Evolutionary conservation across 1,140 invertebrate genomes (phyloP).

Genomic region (Holcopasites calliopsidis): DNA sequence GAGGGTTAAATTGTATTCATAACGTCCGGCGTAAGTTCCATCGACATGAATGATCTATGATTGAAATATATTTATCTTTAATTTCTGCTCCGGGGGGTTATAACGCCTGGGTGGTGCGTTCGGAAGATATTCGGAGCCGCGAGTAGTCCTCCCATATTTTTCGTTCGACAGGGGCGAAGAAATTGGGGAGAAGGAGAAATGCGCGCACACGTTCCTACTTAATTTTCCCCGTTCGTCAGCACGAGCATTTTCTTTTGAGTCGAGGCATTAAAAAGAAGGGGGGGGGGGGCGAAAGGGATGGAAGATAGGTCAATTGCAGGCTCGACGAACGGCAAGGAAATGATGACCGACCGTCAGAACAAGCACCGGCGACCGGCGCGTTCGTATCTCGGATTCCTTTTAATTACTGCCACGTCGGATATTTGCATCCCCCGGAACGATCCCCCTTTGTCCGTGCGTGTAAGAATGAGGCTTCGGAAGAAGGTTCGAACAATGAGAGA

Average conservation of each 20-base stretch:
- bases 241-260: conserved; percentile 3
- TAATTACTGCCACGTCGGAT: conserved; percentile 41
- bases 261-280: conserved; percentile 14
- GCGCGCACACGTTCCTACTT: not conserved
- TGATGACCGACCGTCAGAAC: conserved; percentile 25
- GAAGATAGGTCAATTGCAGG: conserved; percentile 41
- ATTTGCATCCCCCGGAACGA: conserved; percentile 28
- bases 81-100: not conserved
- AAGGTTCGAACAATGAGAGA: conserved; percentile 10
- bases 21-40: not conserved
- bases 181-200: not conserved
- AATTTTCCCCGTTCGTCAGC: not conserved
- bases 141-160: conserved; percentile 9
- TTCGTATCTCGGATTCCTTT: conserved; percentile 42
- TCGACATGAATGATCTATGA: not conserved
- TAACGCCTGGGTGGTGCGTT: not conserved
- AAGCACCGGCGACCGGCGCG: conserved; percentile 24
- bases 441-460: conserved; percentile 17
- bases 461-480: not conserved
- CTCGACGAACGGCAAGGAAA: conserved; percentile 40
- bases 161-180: not conserved
- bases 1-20: conserved; percentile 18
- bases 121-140: not conserved
- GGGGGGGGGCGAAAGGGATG: not conserved
- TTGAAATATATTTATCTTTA: not conserved